Base-by-base conservation (phyloP, 2,888 invertebrate genomes). In the Flabesymbios commensalis region DNA sequence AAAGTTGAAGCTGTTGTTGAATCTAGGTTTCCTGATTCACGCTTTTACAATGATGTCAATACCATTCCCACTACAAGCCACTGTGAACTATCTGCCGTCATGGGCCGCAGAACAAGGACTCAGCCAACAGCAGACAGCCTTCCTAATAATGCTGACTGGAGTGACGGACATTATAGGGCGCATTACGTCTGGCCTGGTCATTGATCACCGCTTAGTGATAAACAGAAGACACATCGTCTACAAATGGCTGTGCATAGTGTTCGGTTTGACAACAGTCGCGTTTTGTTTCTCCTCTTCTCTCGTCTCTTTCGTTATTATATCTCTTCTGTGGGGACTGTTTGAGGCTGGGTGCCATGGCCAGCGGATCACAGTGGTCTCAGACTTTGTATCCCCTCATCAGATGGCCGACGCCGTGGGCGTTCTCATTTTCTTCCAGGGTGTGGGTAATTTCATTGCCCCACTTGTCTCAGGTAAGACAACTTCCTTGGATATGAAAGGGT, bases 131-230 rank as follows among this genome's bases (percentile, higher is more conserved):
- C 63, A 86, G 0, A 87, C 90, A 0, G 86, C 89, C 4, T 88
- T 88, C 78, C 84, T 96, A 59, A 87, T 97, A 14, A 90, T 94
- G 0, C 86, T 90, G 1, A 93, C 96, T 73, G 97, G 97, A 29
- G 87, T 94, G 43, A 88, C 93, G 0, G 97, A 97, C 78, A 95
- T 94, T 0, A 79, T 94, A 48, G 94, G 94, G 48, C 90, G 96
- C 85, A 88, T 97, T 28, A 48, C 65, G 7, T 72, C 70, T 31
- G 75, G 74, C 7, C 64, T 74, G 45, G 26, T 75, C 29, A 66
- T 76, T 19, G 74, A 76, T 55, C 52, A 73, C 22, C 70, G 68
- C 53, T 43, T 39, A 7, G 51, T 74, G 1, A 65, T 68, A 55
- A 68, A 65, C 7, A 63, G 64, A 51, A 61, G 75, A 1, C 49